Evolutionary conservation across 2,113 vertebrate species (phyloP).

Genomic region (Nycticorax nycticorax): DNA sequence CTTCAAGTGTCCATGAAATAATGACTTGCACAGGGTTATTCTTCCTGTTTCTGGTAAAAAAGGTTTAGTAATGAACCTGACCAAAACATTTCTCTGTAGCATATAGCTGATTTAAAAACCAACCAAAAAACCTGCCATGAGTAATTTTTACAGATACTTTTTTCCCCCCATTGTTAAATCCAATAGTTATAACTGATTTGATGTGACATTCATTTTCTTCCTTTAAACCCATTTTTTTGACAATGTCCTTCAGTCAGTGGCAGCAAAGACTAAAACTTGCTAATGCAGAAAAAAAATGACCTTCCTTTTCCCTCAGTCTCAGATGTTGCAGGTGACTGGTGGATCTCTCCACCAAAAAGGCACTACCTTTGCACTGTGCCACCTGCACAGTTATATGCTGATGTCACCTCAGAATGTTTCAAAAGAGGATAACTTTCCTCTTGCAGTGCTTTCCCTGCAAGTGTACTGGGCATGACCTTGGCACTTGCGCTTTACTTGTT

Average conservation of each 20-base stretch:
- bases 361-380: rapidly evolving
- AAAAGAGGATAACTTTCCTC: neutral
- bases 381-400: rapidly evolving
- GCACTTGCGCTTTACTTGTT: neutral
- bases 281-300: neutral
- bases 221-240: neutral
- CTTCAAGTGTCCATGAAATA: neutral
- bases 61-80: neutral
- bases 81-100: neutral
- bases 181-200: neutral
- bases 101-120: neutral
- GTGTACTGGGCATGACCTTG: rapidly evolving
- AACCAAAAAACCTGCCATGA: neutral
- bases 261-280: neutral
- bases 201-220: neutral
- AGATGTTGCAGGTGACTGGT: neutral
- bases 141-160: neutral
- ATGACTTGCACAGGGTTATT: neutral
- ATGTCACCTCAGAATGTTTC: neutral
- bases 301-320: neutral
- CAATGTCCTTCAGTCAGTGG: neutral
- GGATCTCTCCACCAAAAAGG: neutral
- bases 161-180: neutral
- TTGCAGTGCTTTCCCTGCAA: neutral
- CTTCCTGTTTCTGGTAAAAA: neutral